These are phyloP conservation scores for Danaus plexippus DNA, from an alignment of 1,140 invertebrate genomes.

Conservation along the genomic window DNA sequence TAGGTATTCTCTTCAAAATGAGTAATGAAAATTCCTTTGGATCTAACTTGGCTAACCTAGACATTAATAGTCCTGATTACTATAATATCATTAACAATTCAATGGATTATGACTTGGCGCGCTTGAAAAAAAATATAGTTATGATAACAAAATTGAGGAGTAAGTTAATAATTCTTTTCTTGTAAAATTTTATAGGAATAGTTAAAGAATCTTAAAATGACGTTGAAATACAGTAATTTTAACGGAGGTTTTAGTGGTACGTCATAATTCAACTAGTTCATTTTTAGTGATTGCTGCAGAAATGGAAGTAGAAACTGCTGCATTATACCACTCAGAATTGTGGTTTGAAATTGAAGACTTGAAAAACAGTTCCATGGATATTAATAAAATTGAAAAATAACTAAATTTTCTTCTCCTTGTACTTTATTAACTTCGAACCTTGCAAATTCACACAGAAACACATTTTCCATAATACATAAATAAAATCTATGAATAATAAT, in stretches of 20 bases:
- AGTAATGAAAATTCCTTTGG: constrained; percentile 13
- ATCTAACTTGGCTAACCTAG: constrained; percentile 19
- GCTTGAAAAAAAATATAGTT: constrained; percentile 37
- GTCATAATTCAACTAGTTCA: neutral
- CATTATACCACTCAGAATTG: constrained; percentile 37
- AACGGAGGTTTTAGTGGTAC: no score
- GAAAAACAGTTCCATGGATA: constrained; percentile 18
- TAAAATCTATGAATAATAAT: no score
- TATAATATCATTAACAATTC: constrained; percentile 34
- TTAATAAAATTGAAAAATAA: constrained; percentile 3
- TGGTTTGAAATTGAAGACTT: constrained; percentile 37
- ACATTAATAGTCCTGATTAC: constrained; percentile 39
- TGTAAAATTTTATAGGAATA: neutral
- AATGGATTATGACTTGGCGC: constrained; percentile 36
- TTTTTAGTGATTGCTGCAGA: constrained; percentile 44
- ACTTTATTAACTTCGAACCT: constrained; percentile 3
- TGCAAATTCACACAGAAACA: no score
- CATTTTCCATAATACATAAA: no score
- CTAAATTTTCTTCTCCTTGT: neutral
- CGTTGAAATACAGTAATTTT: no score
- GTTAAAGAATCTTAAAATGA: no score
- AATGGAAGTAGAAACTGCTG: constrained; percentile 51
- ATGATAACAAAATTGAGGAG: constrained; percentile 32
- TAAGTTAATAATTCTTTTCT: constrained; percentile 24
- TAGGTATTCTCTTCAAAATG: no score